Base-by-base conservation (phyloP, 2,797 vertebrate genomes). In the Pseudomugil gertrudae region DNA sequence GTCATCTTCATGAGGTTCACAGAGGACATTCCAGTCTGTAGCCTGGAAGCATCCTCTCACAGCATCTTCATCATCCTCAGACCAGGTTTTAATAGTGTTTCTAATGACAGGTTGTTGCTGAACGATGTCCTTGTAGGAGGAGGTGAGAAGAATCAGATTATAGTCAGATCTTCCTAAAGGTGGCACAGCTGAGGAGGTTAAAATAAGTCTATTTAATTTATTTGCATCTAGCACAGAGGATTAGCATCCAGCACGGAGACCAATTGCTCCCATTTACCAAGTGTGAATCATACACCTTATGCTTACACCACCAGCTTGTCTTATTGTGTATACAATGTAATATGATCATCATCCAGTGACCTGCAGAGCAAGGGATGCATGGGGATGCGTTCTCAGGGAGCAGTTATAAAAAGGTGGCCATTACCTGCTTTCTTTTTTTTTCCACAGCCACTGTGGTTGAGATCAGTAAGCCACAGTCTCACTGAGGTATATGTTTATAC, bases 241-340 rank as follows among this genome's bases (percentile, higher is more conserved):
- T 48, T 7, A 6, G 23, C 29, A 55, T 50, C 35, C 45, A 47
- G 14, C 7, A 1, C 19, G 14, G 14, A 47, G 35, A 51, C 10
- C 43, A 54, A 19, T 51, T 23, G 17, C 21, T 68, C 33, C 26
- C 15, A 19, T 21, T 65, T 47, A 5, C 29, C n/a, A 29, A 19
- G n/a, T 63, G 19, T 36, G 60, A 66, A 69, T n/a, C 30, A 4
- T 29, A 38, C n/a, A 27, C 43, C 13, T 1, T 21, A 9, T 65
- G 57, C 50, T 63, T 47, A 40, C 14, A 29, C 32, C 40, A 60
- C 9, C 40, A 58, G 59, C 53, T 57, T 70, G 36, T 72, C 50
- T 54, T 73, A 53, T 71, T 76, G 2, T 74, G 43, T 74, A 21
- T 40, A 69, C 47, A 63, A 1, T 75, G 70, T 60, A 78, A 85